Conservation (phyloP, 2,797 vertebrate genomes). For the Prionace glauca region DNA sequence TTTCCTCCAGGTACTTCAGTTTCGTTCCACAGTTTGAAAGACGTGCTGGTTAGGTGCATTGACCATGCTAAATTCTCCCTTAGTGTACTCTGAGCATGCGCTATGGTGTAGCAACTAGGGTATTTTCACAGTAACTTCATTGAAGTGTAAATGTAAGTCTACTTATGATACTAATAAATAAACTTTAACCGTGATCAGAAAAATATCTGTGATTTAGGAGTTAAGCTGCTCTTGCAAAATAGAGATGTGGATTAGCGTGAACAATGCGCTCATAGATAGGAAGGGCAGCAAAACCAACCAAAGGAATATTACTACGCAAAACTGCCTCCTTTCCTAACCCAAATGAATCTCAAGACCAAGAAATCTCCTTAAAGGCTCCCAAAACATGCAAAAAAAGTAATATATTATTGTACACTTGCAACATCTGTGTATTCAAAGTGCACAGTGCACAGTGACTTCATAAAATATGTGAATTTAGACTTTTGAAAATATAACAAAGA, state of each 20-base stretch:
- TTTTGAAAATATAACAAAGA: constrained; percentile 7
- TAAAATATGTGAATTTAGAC: neutral
- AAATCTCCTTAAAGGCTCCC: neutral
- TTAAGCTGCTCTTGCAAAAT: neutral
- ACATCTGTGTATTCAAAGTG: neutral
- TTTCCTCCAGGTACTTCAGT: no score
- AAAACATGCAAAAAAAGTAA: neutral
- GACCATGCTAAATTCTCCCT: no score
- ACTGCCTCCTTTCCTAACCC: neutral
- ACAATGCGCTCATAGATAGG: neutral
- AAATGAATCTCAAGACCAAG: neutral
- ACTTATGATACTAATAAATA: no score
- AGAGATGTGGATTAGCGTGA: neutral
- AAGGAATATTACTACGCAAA: neutral
- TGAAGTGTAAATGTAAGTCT: no score
- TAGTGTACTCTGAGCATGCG: no score
- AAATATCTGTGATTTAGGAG: neutral
- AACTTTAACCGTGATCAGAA: neutral
- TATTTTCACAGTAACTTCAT: no score
- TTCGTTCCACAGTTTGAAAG: no score
- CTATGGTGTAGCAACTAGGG: no score
- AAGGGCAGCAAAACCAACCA: neutral
- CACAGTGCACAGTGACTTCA: neutral
- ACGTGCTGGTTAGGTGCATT: no score
- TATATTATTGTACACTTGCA: neutral